phyloP scores from a whole-genome alignment of 2,113 vertebrate genomes.

The Rhinopomastus cyanomelas region DNA sequence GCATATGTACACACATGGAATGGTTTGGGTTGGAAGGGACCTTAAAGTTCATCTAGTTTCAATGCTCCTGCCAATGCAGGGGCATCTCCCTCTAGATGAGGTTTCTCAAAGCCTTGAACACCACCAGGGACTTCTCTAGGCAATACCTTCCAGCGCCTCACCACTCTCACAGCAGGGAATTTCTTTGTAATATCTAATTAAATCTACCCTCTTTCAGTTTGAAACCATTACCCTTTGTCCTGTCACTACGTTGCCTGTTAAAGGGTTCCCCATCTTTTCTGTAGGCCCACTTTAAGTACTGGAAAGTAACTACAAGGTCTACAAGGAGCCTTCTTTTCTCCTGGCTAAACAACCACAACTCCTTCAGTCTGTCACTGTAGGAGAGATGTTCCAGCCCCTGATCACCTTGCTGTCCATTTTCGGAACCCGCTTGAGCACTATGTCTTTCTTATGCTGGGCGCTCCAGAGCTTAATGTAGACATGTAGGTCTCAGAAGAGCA shows the following conservation, averaged over 20 bases:
- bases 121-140: not conserved
- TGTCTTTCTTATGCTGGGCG: too few species aligned
- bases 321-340: not conserved
- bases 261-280: too few species aligned
- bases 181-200: not conserved
- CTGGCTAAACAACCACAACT: not conserved
- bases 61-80: not conserved
- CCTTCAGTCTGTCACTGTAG: not conserved
- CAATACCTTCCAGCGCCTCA: not conserved
- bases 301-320: too few species aligned
- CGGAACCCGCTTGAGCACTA: too few species aligned
- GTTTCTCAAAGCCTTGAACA: not conserved
- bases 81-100: not conserved
- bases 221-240: too few species aligned
- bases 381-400: not conserved
- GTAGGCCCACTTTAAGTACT: too few species aligned
- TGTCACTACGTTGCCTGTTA: too few species aligned
- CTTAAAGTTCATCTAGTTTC: not conserved
- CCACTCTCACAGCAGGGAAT: not conserved
- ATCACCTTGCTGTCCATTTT: not conserved
- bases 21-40: not conserved
- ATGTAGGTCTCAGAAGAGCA: not conserved
- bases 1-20: fast-evolving
- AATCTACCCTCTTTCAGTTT: not conserved
- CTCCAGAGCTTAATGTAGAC: too few species aligned